Percentiles rank a stretch among this genome's conserved stretches.
Evolutionary conservation across 2,888 invertebrate genomes (phyloP).

Genomic region (Drosophila acutilabella): DNA sequence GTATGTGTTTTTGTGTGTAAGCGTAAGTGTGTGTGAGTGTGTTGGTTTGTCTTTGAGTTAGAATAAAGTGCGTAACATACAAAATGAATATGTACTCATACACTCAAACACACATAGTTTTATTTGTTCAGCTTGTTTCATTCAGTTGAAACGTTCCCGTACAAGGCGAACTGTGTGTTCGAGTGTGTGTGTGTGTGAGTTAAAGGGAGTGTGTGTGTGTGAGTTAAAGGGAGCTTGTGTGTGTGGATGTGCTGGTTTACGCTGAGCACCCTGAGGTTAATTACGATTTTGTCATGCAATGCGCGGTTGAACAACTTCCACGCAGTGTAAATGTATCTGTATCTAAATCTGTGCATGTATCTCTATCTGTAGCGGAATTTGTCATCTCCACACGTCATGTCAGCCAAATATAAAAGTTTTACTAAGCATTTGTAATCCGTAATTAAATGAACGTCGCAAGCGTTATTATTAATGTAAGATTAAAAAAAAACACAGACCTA

Average conservation of each 20-base stretch:
- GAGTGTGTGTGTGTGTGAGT: conserved; percentile 5
- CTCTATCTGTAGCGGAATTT: conserved; percentile 13
- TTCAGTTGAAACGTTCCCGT: conserved; percentile 66
- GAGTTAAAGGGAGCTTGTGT: conserved; percentile 4
- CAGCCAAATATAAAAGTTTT: conserved; percentile 62
- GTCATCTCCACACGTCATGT: conserved; percentile 33
- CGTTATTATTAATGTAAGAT: conserved; percentile 27
- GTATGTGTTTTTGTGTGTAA: background rate
- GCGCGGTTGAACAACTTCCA: conserved; percentile 36
- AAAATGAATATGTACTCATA: conserved; percentile 60
- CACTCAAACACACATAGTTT: conserved; percentile 53
- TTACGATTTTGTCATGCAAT: conserved; percentile 75
- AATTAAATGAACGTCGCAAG: conserved; percentile 70
- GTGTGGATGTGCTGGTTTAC: conserved; percentile 57
- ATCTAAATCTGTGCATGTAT: conserved; percentile 6
- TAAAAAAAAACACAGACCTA: conserved; percentile 12
- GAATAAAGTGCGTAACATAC: conserved; percentile 74
- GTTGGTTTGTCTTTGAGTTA: conserved; percentile 71
- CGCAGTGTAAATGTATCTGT: conserved; percentile 6
- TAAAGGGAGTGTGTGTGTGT: conserved; percentile 15
- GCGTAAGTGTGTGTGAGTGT: conserved; percentile 30
- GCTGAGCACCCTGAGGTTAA: conserved; percentile 73
- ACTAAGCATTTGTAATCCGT: conserved; percentile 69
- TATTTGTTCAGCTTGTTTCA: conserved; percentile 73
- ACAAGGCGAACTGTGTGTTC: conserved; percentile 40